A percentile compares a stretch with the other conserved stretches of the same genome.
phyloP scores from a whole-genome alignment of 2,113 vertebrate genomes.

The Lepus europaeus region DNA sequence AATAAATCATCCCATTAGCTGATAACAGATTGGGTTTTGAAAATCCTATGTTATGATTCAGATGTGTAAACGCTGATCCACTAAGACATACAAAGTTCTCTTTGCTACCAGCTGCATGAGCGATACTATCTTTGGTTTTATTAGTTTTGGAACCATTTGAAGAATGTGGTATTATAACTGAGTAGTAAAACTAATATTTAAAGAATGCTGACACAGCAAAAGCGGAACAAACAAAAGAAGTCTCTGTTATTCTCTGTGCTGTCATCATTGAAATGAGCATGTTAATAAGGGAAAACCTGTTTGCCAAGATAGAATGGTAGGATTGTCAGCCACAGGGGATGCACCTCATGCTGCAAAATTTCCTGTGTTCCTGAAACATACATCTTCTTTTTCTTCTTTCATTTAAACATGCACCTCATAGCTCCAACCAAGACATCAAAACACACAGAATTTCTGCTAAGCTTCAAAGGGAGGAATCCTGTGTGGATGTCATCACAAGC shows the following conservation, averaged over 20 bases:
- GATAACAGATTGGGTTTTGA: background rate
- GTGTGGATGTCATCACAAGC: conserved; percentile 37
- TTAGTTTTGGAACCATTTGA: conserved; percentile 70
- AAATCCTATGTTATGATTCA: background rate
- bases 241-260: conserved; percentile 53
- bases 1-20: background rate
- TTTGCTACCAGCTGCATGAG: conserved; percentile 60
- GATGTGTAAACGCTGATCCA: background rate
- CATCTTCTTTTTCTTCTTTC: background rate
- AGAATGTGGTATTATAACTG: conserved; percentile 50
- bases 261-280: conserved; percentile 8
- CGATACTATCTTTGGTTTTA: conserved; percentile 74
- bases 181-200: conserved; percentile 65
- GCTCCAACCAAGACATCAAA: background rate
- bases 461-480: background rate
- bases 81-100: background rate
- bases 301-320: conserved; percentile 56
- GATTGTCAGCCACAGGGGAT: background rate
- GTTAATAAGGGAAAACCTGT: conserved; percentile 54
- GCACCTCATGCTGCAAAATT: background rate
- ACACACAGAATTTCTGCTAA: background rate
- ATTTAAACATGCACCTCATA: background rate
- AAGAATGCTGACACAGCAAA: conserved; percentile 64
- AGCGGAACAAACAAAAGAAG: conserved; percentile 57
- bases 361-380: conserved; percentile 47